Evolutionary conservation across 2,888 invertebrate species (phyloP).

Genomic region (Nomada fucata): DNA sequence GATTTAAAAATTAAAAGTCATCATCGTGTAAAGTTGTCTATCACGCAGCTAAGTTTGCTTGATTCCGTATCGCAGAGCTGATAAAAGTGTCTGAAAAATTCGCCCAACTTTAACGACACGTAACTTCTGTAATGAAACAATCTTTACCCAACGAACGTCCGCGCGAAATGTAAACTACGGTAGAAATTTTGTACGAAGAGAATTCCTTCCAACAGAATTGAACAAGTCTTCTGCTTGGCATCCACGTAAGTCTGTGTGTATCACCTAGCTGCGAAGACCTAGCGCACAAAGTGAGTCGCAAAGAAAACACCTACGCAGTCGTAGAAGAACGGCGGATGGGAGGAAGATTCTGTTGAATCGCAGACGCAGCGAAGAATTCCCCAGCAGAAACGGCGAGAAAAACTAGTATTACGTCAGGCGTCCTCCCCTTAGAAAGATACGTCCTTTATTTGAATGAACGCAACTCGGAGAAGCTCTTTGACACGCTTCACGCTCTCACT

Average conservation of each 20-base stretch:
- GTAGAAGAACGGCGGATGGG: constrained; percentile 42
- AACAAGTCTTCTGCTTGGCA: constrained; percentile 36
- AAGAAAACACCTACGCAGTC: constrained; percentile 54
- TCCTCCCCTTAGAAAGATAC: constrained; percentile 37
- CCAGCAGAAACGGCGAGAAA: constrained; percentile 26
- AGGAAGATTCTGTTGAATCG: constrained; percentile 65
- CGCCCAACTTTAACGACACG: constrained; percentile 1
- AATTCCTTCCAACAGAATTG: constrained; percentile 44
- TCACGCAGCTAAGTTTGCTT: too few relatives aligned
- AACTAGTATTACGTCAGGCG: constrained; percentile 37
- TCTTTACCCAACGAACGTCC: too few relatives aligned
- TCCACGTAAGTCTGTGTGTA: constrained; percentile 56
- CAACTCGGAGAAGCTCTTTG: constrained; percentile 30
- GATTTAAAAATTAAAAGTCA: background rate
- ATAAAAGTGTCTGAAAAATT: too few relatives aligned
- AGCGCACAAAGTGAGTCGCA: constrained; percentile 34
- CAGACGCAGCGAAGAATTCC: constrained; percentile 31
- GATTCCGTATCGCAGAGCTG: too few relatives aligned
- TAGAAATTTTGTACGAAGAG: background rate
- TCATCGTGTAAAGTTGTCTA: background rate
- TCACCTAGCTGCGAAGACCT: background rate
- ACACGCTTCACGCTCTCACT: background rate
- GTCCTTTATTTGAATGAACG: constrained; percentile 37
- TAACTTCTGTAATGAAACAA: too few relatives aligned
- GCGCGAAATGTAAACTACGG: background rate